Percentiles rank a stretch among this genome's conserved stretches.
Conservation (phyloP, 2,888 invertebrate genomes). For the Plagodis dolabraria region DNA sequence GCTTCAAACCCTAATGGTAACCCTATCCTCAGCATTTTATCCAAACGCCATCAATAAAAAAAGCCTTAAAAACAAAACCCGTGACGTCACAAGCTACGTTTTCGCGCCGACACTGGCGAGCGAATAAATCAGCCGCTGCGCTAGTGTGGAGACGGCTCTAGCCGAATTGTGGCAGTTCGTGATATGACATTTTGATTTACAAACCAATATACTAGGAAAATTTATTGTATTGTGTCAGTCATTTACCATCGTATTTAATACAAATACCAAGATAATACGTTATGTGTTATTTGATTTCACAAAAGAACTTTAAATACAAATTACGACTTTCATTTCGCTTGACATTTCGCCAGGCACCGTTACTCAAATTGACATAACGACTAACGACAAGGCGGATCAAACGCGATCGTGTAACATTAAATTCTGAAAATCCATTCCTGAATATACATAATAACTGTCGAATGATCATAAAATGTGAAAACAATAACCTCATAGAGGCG, state of each 20-base stretch:
- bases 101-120: constrained; percentile 76
- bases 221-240: too few species aligned
- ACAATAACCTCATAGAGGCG: constrained; percentile 35
- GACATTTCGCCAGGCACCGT: constrained; percentile 11
- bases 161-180: constrained; percentile 59
- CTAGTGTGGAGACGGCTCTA: constrained; percentile 76
- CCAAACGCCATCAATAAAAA: constrained; percentile 81
- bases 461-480: constrained; percentile 41
- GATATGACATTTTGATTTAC: too few species aligned
- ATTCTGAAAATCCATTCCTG: constrained; percentile 35
- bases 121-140: constrained; percentile 76
- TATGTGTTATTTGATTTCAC: constrained; percentile 2
- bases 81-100: constrained; percentile 82
- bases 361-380: constrained; percentile 18
- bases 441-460: constrained; percentile 37
- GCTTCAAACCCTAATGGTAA: constrained; percentile 39
- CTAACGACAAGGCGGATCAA: constrained; percentile 12
- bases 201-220: too few species aligned
- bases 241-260: neutral
- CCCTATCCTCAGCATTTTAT: constrained; percentile 75
- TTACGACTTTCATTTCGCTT: neutral
- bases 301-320: constrained; percentile 1
- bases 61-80: constrained; percentile 68
- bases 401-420: constrained; percentile 12
- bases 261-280: neutral